phyloP scores from a whole-genome alignment of 2,797 vertebrate species.

The Acridotheres tristis region DNA sequence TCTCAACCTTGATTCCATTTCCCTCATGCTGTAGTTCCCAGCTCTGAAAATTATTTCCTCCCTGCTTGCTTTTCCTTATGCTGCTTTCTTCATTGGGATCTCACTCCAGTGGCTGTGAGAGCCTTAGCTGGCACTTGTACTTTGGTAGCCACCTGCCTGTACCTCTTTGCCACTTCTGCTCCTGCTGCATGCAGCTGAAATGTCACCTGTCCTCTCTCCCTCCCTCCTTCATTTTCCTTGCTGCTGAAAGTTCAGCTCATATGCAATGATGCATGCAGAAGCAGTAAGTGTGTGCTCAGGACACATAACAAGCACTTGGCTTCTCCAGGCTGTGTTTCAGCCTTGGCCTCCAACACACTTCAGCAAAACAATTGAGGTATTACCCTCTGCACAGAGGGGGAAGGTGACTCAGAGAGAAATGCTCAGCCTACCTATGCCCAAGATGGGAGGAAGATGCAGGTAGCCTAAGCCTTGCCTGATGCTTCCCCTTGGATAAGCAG shows the following conservation, averaged over 20 bases:
- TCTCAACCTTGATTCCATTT: background rate
- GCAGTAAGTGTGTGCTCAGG: background rate
- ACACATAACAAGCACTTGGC: background rate
- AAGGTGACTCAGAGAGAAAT: background rate
- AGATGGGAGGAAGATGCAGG: background rate
- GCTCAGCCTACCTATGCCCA: background rate
- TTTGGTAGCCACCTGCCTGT: background rate
- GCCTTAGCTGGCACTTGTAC: rapidly evolving
- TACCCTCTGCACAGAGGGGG: background rate
- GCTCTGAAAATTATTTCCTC: background rate
- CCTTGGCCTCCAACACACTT: background rate
- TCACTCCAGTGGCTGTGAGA: background rate
- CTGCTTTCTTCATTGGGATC: background rate
- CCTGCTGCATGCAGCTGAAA: background rate
- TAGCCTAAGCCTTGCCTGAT: background rate
- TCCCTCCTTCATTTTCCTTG: background rate
- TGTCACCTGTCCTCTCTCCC: background rate
- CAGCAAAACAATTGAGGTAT: background rate
- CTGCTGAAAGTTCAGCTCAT: background rate
- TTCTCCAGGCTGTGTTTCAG: background rate
- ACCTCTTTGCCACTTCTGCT: background rate
- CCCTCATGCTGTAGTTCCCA: background rate
- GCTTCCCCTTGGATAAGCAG: background rate
- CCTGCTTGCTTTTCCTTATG: background rate
- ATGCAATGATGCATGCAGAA: background rate